Percentiles rank a stretch among this genome's conserved stretches.
These are phyloP conservation scores for Cactoblastis cactorum DNA, from an alignment of 2,888 invertebrate genomes.

Conservation along the genomic window DNA sequence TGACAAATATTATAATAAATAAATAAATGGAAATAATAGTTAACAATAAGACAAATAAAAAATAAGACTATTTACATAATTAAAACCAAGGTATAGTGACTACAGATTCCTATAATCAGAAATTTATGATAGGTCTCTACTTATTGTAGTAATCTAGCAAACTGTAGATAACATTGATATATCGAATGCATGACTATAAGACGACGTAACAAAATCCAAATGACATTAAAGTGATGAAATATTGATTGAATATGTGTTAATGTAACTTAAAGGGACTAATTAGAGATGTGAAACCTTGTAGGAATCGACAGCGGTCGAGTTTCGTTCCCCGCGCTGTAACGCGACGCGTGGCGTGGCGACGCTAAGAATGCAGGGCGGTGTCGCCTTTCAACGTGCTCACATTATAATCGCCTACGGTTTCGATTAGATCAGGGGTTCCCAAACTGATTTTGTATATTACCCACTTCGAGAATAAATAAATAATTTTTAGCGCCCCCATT, in stretches of 20 bases:
- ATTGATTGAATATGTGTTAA: background rate
- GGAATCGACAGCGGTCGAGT: constrained; percentile 16
- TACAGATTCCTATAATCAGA: too few species aligned
- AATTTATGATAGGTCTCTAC: too few species aligned
- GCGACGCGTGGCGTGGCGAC: constrained; percentile 28
- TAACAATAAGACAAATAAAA: too few species aligned
- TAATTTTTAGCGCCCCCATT: background rate
- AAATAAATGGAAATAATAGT: too few species aligned
- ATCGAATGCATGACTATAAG: background rate
- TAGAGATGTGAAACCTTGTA: constrained; percentile 18
- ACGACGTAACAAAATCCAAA: background rate
- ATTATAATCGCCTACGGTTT: constrained; percentile 22
- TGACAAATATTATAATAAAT: too few species aligned
- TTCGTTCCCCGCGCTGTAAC: constrained; percentile 37
- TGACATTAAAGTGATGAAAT: background rate
- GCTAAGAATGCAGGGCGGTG: constrained; percentile 22
- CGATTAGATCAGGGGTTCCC: too few species aligned
- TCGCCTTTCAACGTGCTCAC: constrained; percentile 40
- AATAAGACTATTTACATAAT: too few species aligned
- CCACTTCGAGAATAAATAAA: too few species aligned
- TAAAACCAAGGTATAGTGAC: too few species aligned
- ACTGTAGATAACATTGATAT: background rate
- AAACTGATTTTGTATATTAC: too few species aligned
- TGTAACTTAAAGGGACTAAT: background rate
- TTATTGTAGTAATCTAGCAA: too few species aligned